These are phyloP conservation scores for Antrozous pallidus DNA, from an alignment of 2,797 vertebrate genomes.

Conservation along the genomic window DNA sequence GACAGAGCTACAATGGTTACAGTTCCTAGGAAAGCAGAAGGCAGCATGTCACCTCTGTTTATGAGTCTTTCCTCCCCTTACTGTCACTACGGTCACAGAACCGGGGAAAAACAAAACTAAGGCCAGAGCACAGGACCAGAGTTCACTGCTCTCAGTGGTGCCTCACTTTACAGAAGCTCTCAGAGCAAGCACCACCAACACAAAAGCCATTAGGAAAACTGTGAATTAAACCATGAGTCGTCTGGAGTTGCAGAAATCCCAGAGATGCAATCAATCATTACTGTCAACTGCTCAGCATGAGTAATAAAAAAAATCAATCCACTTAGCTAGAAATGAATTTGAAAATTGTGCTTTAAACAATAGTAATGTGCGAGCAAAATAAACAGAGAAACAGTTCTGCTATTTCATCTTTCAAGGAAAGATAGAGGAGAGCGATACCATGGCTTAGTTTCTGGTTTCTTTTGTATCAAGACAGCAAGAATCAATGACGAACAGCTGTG, in stretches of 20 bases:
- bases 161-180: constrained; percentile 20
- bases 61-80: background rate
- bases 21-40: background rate
- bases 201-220: constrained; percentile 56
- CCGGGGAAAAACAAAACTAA: background rate
- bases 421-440: constrained; percentile 18
- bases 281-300: constrained; percentile 67
- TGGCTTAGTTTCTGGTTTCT: constrained; percentile 28
- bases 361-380: constrained; percentile 59
- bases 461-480: constrained; percentile 11
- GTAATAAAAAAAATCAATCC: constrained; percentile 74
- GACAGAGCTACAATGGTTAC: background rate
- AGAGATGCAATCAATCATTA: constrained; percentile 70
- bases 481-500: background rate
- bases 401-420: constrained; percentile 61
- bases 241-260: constrained; percentile 58
- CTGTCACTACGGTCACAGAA: background rate
- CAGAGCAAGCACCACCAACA: constrained; percentile 53
- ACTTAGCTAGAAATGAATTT: constrained; percentile 70
- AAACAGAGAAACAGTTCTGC: constrained; percentile 58
- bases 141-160: background rate
- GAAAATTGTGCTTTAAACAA: constrained; percentile 70
- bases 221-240: constrained; percentile 60
- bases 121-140: background rate
- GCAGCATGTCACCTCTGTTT: background rate